Percentiles rank a stretch among this genome's conserved stretches.
Evolutionary conservation across 1,140 invertebrate species (phyloP).

Genomic region (Drosophila bipectinata): DNA sequence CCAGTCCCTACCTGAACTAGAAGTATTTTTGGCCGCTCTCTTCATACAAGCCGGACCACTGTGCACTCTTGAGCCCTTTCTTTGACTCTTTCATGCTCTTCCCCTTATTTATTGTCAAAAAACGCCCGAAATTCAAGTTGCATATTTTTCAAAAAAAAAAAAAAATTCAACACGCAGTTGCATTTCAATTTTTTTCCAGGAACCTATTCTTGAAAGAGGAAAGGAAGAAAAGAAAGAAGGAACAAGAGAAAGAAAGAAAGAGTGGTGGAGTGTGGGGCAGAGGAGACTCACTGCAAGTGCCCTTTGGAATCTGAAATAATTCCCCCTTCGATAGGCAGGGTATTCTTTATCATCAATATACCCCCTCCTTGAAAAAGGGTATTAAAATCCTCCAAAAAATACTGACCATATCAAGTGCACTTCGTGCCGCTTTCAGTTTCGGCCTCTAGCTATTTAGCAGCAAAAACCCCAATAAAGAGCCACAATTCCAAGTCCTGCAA

Average conservation of each 20-base stretch:
- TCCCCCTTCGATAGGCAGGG: neutral
- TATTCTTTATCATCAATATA: no score
- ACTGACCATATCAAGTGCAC: conserved; percentile 43
- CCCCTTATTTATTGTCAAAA: conserved; percentile 51
- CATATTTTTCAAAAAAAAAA: conserved; percentile 26
- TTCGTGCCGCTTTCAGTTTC: conserved; percentile 53
- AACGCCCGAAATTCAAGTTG: conserved; percentile 31
- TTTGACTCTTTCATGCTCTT: neutral
- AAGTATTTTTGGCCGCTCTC: no score
- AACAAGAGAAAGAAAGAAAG: conserved; percentile 6
- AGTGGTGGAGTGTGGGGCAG: no score
- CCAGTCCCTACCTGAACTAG: no score
- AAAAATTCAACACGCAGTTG: conserved; percentile 71
- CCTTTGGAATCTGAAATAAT: conserved; percentile 7
- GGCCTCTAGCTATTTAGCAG: conserved; percentile 32
- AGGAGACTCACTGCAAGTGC: conserved; percentile 17
- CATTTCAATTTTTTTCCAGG: conserved; percentile 68
- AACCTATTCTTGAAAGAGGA: conserved; percentile 47
- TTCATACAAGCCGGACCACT: no score
- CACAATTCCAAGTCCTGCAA: conserved; percentile 14
- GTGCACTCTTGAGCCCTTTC: conserved; percentile 6
- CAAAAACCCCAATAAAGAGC: neutral
- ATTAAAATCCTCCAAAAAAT: conserved; percentile 19
- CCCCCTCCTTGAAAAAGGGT: conserved; percentile 15
- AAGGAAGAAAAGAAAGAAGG: conserved; percentile 3